Evolutionary conservation across 2,113 vertebrate genomes (phyloP), one percentile per base, ranked within the genome.

Genomic region (Petroica traversi): DNA sequence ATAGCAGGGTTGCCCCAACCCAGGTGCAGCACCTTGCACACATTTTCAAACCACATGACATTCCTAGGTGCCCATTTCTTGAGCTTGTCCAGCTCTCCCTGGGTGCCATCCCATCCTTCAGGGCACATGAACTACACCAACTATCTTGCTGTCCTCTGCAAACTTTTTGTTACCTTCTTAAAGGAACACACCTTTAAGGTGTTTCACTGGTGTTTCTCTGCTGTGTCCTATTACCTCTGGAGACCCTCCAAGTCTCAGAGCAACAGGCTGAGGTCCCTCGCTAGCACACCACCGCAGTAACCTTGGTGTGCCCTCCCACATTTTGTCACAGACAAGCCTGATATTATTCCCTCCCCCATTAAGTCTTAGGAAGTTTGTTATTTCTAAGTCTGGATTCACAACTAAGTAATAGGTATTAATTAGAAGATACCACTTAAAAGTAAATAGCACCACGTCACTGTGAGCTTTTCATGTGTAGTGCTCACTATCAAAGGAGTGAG

Each of bases 221-320:
- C 46, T 61, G 18, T 19, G 14, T 54, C n/a, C 40, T 46, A 1
- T 11, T 34, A 22, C 14, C 20, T 48, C 34, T 5, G 8, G 54
- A 75, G 29, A 8, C n/a, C 11, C 31, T 41, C 20, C 45, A 41
- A 5, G 3, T 28, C 29, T 71, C 29, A 46, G 23, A 76, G 25
- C 9, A 24, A 40, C 12, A 57, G 36, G 24, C 25, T 76, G 71
- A 63, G 57, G 15, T 51, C 25, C 22, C 12, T 66, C 0, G 0
- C 13, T 29, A 25, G 26, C 16, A 72, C 16, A 36, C 6, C 10
- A 17, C 19, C 16, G 26, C 0, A 0, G 22, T 13, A 71, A 66
- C 13, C 40, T 29, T 33, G 19, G 19, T 11, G 13, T 29, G 9
- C 34, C 19, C 38, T 54, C 31, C 19, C 17, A 66, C 18, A 59